A percentile compares a stretch with the other conserved stretches of the same genome.
phyloP scores from a whole-genome alignment of 2,888 invertebrate genomes.

The Platycheirus albimanus region DNA sequence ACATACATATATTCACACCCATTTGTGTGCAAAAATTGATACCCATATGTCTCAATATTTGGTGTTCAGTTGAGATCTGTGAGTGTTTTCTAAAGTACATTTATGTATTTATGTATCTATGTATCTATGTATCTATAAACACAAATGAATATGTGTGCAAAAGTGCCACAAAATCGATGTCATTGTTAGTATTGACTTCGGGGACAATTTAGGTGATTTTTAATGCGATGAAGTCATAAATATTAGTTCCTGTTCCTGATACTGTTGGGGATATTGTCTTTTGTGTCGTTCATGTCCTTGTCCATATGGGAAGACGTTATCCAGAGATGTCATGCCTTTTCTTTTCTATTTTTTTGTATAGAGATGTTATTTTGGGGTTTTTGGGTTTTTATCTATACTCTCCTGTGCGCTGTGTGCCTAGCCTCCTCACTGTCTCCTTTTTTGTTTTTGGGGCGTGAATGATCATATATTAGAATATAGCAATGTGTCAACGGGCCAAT shows the following conservation, averaged over 20 bases:
- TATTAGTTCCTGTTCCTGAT: conserved; percentile 45
- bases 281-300: too few relatives aligned
- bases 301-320: conserved; percentile 24
- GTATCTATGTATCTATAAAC: not conserved
- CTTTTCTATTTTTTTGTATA: too few relatives aligned
- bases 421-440: not conserved
- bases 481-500: conserved; percentile 54
- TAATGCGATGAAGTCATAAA: conserved; percentile 68
- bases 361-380: conserved; percentile 14
- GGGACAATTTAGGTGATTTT: conserved; percentile 70
- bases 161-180: conserved; percentile 55
- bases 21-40: conserved; percentile 43
- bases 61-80: conserved; percentile 32
- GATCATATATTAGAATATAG: conserved; percentile 26
- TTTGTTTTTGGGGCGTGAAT: conserved; percentile 1
- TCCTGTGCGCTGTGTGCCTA: too few relatives aligned
- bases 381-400: not conserved
- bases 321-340: conserved; percentile 25
- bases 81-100: conserved; percentile 33
- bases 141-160: not conserved
- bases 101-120: not conserved
- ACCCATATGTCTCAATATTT: conserved; percentile 7
- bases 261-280: conserved; percentile 52
- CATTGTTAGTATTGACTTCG: conserved; percentile 68
- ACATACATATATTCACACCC: conserved; percentile 54